Base-by-base conservation (phyloP, 2,888 invertebrate genomes). In the Amphiduros pacificus region DNA sequence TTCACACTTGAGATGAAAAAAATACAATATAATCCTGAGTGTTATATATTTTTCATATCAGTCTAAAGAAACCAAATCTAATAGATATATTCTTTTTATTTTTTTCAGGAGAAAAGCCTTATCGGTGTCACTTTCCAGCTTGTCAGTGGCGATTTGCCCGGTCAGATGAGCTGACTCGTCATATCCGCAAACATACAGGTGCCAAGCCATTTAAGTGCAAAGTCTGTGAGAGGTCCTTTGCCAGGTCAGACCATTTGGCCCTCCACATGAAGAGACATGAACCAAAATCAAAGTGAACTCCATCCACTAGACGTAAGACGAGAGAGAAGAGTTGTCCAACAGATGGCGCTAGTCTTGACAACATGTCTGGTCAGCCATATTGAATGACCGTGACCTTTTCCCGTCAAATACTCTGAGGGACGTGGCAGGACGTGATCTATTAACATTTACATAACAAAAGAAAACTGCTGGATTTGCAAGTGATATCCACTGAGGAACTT, bases 261-360 rank as follows among this genome's bases (percentile, higher is more conserved):
- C 82, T 87, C 32, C 87, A 87, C 78, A 86, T 85, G 85, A 86
- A 86, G 74, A 78, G 87, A 28, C 87, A 87, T 85, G 87, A 94
- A 80, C 96, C 95, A 74, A 96, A 95, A 24, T 28, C 49, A 24
- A 53, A 64, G 36, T 58, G 50, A 41, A 40, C 2, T n/a, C n/a
- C n/a, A n/a, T n/a, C n/a, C n/a, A n/a, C n/a, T n/a, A n/a, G n/a
- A n/a, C n/a, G n/a, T n/a, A n/a, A n/a, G n/a, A n/a, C n/a, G n/a
- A n/a, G n/a, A n/a, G n/a, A n/a, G n/a, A n/a, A n/a, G n/a, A n/a
- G n/a, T n/a, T n/a, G n/a, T n/a, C n/a, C n/a, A n/a, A n/a, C n/a
- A n/a, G n/a, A n/a, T n/a, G n/a, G n/a, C n/a, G n/a, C n/a, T n/a
- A n/a, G n/a, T n/a, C n/a, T n/a, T n/a, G n/a, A n/a, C n/a, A n/a